Evolutionary conservation across 2,888 invertebrate genomes (phyloP).

Genomic region (Melieria crassipennis): DNA sequence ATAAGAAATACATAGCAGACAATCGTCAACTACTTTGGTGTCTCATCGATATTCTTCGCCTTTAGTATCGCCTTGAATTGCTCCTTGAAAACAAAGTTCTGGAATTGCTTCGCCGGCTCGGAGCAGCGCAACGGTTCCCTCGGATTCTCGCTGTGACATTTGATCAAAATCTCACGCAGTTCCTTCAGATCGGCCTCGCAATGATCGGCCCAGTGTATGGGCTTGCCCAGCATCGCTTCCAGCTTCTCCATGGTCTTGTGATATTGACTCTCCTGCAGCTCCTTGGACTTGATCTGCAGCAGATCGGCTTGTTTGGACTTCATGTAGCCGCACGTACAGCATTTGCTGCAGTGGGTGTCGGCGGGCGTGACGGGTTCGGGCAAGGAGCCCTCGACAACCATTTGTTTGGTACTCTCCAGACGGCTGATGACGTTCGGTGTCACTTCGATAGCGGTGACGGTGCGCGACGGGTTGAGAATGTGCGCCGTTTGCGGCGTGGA

Average conservation of each 20-base stretch:
- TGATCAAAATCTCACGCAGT: constrained; percentile 31
- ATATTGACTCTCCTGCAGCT: constrained; percentile 35
- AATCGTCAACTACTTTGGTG: too few relatives aligned
- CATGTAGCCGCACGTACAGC: constrained; percentile 22
- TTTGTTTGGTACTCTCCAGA: constrained; percentile 18
- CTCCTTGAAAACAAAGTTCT: constrained; percentile 38
- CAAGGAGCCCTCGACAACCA: constrained; percentile 6
- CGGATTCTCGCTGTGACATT: constrained; percentile 41
- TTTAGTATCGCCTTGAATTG: constrained; percentile 37
- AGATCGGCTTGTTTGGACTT: constrained; percentile 9
- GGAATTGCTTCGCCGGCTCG: constrained; percentile 36
- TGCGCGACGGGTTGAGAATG: constrained; percentile 32
- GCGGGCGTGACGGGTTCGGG: constrained; percentile 5
- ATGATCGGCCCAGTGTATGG: constrained; percentile 27
- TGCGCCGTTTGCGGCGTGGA: constrained; percentile 40
- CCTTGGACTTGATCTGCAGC: constrained; percentile 29
- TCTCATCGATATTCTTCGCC: constrained; percentile 6
- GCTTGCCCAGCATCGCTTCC: constrained; percentile 34
- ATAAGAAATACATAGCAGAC: too few relatives aligned
- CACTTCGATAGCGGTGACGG: constrained; percentile 4
- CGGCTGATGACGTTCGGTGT: constrained; percentile 35
- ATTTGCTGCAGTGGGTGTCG: constrained; percentile 16
- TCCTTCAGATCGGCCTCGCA: constrained; percentile 18
- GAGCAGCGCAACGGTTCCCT: constrained; percentile 34
- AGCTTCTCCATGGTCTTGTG: constrained; percentile 34